Base-by-base conservation (phyloP, 1,140 invertebrate species). In the Drosophila ogumai region DNA sequence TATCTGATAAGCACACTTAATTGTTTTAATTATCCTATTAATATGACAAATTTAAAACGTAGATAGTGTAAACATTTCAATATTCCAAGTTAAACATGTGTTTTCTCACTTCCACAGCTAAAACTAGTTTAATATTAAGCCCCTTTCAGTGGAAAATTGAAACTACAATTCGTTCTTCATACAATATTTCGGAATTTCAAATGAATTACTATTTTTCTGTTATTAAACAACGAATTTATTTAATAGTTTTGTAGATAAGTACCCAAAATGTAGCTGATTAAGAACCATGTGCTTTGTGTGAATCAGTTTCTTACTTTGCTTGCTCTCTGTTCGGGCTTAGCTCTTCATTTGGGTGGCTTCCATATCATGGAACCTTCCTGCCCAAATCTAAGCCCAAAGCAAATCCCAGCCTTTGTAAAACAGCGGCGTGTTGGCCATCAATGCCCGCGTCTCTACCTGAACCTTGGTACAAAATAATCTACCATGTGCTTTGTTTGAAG, bases 401-500 rank as follows among this genome's bases (percentile, higher is more conserved):
- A 49, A 38, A 74, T 2, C 17, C 32, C 60, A 79, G 43, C 43
- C 67, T 66, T 61, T 59, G 76, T 77, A 79, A 79, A 79, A 79
- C 67, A 79, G 77, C 56, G 77, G 68, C 76, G 68, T 55, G 63
- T 38, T 34, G 36, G 59, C 46, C 36, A 3, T 79, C n/a, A 52
- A 73, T 79, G 76, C 40, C 56, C 65, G 32, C 76, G 76, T 78
- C 67, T 79, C 75, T 73, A 79, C 76, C 76, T 79, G 75, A 54
- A 64, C 76, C 38, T 50, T 76, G 74, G 63, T 15, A 76, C 63
- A 76, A 41, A 12, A 22, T 25, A 12, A 3, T 25, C 10, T 31
- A 17, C 25, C 41, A 31, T 50, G 40, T 54, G 52, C 19, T 38
- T 54, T 54, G 19, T 22, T 8, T 22, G 19, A 25, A 28, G 15